Conservation (phyloP, 1,140 invertebrate genomes). For the Notospermus geniculatus region DNA sequence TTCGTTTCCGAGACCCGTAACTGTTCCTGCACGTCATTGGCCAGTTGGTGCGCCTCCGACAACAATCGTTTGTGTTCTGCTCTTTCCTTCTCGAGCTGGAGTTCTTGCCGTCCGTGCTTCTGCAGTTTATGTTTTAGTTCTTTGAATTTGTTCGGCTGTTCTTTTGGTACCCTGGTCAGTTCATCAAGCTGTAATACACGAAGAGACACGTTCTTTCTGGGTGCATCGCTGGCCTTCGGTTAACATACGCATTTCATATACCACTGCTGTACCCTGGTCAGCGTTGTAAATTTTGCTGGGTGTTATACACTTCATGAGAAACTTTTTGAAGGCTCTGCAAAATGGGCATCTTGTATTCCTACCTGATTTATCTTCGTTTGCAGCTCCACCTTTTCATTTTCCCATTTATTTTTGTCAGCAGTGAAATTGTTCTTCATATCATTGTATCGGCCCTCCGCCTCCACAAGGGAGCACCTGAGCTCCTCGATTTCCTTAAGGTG, state of each 20-base stretch:
- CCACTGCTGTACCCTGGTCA: no score
- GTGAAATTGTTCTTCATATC: not conserved
- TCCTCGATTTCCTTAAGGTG: not conserved
- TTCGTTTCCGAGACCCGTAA: conserved; percentile 1
- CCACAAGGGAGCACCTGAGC: not conserved
- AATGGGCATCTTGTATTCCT: no score
- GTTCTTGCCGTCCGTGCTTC: not conserved
- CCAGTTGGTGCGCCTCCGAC: not conserved
- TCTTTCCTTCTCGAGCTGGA: not conserved
- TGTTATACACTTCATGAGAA: no score
- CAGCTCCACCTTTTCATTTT: not conserved
- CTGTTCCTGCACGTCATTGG: not conserved
- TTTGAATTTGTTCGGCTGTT: not conserved
- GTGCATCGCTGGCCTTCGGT: no score
- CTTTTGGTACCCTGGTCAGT: no score
- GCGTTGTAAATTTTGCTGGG: no score
- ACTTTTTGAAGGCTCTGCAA: no score
- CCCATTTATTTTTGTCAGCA: not conserved
- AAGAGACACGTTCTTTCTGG: no score
- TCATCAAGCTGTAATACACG: no score
- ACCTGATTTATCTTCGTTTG: conserved; percentile 4
- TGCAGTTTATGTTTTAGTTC: not conserved
- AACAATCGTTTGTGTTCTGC: not conserved
- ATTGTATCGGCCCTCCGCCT: not conserved
- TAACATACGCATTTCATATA: no score